Conservation (phyloP, 2,888 invertebrate species). For the Acanthacorydalis orientalis region DNA sequence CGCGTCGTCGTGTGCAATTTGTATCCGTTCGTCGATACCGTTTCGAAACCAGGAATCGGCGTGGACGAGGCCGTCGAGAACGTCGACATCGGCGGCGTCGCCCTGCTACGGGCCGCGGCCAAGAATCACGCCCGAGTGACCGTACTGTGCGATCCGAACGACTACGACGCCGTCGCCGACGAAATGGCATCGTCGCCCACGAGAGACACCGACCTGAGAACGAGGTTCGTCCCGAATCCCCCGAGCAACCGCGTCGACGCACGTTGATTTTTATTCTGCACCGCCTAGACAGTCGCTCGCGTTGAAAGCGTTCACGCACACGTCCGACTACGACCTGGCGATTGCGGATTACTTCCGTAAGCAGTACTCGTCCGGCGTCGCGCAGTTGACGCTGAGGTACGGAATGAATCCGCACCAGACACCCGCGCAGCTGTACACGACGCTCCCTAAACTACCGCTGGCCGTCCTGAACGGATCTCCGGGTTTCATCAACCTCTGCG, state of each 20-base stretch:
- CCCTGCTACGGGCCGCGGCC: slow-evolving; percentile 85
- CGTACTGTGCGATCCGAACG: slow-evolving; percentile 78
- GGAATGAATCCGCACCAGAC: slow-evolving; percentile 98
- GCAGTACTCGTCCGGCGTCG: slow-evolving; percentile 59
- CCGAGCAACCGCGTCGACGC: too few relatives aligned
- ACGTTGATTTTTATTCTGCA: slow-evolving; percentile 3
- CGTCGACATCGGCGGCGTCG: slow-evolving; percentile 94
- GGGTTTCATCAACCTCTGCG: slow-evolving; percentile 93
- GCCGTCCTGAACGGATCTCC: slow-evolving; percentile 87
- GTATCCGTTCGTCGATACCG: slow-evolving; percentile 85
- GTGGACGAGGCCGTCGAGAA: slow-evolving; percentile 86
- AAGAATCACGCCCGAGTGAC: slow-evolving; percentile 94
- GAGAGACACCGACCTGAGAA: slow-evolving; percentile 53
- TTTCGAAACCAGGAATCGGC: slow-evolving; percentile 63
- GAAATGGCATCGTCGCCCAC: slow-evolving; percentile 48
- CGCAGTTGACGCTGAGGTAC: slow-evolving; percentile 77
- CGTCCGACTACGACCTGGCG: slow-evolving; percentile 83
- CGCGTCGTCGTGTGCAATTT: slow-evolving; percentile 89
- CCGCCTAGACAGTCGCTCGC: slow-evolving; percentile 55
- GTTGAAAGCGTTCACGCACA: slow-evolving; percentile 90
- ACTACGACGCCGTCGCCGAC: slow-evolving; percentile 59
- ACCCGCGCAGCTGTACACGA: slow-evolving; percentile 83
- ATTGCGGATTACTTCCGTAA: slow-evolving; percentile 92
- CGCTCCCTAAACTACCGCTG: slow-evolving; percentile 60
- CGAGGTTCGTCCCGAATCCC: slow-evolving; percentile 30